These are phyloP conservation scores for Protaetia brevitarsis DNA, from an alignment of 1,140 invertebrate genomes.

Conservation along the genomic window DNA sequence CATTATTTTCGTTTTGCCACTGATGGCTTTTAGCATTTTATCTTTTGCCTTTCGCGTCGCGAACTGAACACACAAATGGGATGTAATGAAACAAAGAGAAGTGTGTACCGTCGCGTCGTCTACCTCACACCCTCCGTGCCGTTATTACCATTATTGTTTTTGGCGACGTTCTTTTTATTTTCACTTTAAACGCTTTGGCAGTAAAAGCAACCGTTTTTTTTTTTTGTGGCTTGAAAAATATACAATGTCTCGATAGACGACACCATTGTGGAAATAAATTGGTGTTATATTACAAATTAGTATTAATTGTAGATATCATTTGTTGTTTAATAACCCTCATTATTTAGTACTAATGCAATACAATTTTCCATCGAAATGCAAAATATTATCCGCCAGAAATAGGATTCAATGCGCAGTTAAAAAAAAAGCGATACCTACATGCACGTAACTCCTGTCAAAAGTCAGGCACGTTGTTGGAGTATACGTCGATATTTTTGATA, in stretches of 20 bases:
- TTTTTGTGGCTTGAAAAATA: neutral
- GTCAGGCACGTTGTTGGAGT: too few species aligned
- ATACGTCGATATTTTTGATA: too few species aligned
- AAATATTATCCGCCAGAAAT: too few species aligned
- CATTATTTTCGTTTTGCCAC: slow-evolving; percentile 38
- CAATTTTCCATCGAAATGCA: too few species aligned
- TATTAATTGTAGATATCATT: too few species aligned
- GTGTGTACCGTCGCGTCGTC: neutral
- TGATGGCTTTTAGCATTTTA: slow-evolving; percentile 20
- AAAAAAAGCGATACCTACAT: too few species aligned
- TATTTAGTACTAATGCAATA: too few species aligned
- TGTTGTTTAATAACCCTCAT: too few species aligned
- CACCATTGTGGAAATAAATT: neutral
- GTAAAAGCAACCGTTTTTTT: neutral
- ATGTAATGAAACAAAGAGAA: slow-evolving; percentile 7
- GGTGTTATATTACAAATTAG: too few species aligned
- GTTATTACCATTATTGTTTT: neutral
- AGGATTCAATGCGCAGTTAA: too few species aligned
- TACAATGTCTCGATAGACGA: neutral
- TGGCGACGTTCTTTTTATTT: neutral
- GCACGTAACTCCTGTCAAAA: too few species aligned
- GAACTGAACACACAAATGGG: slow-evolving; percentile 15
- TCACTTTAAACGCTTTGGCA: neutral
- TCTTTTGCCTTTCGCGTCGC: slow-evolving; percentile 3
- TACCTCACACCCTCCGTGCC: neutral